Percentiles rank a stretch among this genome's conserved stretches.
Conservation (phyloP, 2,797 vertebrate species). For the Argentina silus region DNA sequence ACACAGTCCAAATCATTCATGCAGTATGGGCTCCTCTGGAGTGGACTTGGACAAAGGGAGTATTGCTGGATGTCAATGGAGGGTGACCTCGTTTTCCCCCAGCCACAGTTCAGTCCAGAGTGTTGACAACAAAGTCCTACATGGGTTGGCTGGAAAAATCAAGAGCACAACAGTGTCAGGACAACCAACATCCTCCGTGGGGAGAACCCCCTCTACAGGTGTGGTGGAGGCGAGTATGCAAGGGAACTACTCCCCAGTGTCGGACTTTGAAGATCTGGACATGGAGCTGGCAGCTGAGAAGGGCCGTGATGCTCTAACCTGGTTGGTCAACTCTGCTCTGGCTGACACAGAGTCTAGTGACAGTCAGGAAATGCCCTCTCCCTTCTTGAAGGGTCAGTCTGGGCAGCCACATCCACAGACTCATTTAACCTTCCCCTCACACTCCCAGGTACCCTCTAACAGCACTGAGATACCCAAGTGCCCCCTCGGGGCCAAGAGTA, state of each 20-base stretch:
- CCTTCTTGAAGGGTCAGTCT: background rate
- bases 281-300: constrained; percentile 38
- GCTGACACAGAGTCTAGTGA: constrained; percentile 24
- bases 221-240: constrained; percentile 15
- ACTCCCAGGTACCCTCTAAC: constrained; percentile 33
- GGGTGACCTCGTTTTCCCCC: constrained; percentile 13
- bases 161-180: background rate
- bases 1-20: constrained; percentile 20
- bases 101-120: constrained; percentile 17
- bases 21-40: constrained; percentile 25
- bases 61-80: constrained; percentile 26
- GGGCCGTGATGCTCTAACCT: constrained; percentile 20
- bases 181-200: background rate
- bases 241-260: constrained; percentile 39
- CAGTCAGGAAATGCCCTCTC: constrained; percentile 2
- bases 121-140: background rate
- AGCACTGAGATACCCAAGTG: constrained; percentile 20
- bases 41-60: constrained; percentile 11
- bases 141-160: background rate
- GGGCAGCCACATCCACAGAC: constrained; percentile 2
- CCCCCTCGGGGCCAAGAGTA: background rate
- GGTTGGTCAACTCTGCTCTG: constrained; percentile 30
- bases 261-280: constrained; percentile 49
- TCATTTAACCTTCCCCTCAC: constrained; percentile 22
- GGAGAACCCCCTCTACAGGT: background rate